Percentiles rank a stretch among this genome's conserved stretches.
Evolutionary conservation across 2,888 invertebrate genomes (phyloP).

Genomic region (Andrena marginata): DNA sequence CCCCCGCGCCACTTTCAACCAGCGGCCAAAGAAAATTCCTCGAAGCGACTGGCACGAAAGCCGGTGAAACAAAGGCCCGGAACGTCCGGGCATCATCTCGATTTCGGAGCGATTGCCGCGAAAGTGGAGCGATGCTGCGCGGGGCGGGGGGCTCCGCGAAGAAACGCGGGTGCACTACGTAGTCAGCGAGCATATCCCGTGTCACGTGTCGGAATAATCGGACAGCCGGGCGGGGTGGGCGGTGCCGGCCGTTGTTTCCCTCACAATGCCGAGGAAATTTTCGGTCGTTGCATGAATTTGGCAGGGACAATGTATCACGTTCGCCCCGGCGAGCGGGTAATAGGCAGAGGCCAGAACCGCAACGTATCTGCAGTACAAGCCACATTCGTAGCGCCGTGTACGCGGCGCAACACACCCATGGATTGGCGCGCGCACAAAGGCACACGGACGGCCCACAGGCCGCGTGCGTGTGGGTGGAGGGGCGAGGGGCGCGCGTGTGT

Average conservation of each 20-base stretch:
- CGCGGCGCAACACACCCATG: conserved; percentile 19
- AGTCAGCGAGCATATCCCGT: not conserved
- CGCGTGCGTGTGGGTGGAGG: not conserved
- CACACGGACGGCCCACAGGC: not conserved
- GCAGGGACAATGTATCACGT: conserved; percentile 73
- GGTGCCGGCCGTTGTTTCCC: conserved; percentile 17
- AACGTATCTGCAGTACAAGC: conserved; percentile 80
- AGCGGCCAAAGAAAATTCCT: not conserved
- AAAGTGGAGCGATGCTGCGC: conserved; percentile 22
- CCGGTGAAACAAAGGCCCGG: not conserved
- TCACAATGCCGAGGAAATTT: conserved; percentile 58
- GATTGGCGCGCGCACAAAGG: conserved; percentile 33
- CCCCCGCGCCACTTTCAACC: no score
- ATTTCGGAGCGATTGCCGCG: conserved; percentile 32
- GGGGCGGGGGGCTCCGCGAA: not conserved
- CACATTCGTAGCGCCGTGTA: conserved; percentile 69
- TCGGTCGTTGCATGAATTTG: conserved; percentile 74
- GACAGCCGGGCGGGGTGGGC: conserved; percentile 9
- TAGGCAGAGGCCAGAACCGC: conserved; percentile 71
- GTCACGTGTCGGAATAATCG: conserved; percentile 55
- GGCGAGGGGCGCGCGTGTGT: not conserved
- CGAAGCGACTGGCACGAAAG: conserved; percentile 4
- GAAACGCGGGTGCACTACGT: conserved; percentile 4
- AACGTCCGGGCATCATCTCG: not conserved
- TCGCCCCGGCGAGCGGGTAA: conserved; percentile 57